A percentile compares a stretch with the other conserved stretches of the same genome.
Conservation (phyloP, 1,140 invertebrate species). For the Proctacanthus coquilletti region DNA sequence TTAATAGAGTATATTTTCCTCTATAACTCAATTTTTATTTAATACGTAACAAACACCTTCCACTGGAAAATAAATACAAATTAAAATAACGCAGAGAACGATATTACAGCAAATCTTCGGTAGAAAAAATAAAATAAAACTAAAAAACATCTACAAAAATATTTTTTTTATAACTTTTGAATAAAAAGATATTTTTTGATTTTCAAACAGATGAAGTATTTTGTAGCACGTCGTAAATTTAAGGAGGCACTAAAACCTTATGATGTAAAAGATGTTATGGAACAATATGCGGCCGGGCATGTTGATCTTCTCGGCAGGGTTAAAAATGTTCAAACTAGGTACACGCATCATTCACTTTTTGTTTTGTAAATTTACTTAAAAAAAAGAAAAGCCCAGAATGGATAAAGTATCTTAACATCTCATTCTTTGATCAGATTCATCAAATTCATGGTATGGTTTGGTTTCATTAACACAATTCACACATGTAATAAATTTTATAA, state of each 20-base stretch:
- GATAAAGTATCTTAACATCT: no score
- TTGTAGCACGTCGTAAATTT: slow-evolving; percentile 86
- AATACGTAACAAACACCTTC: no score
- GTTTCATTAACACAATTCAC: no score
- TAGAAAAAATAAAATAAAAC: slow-evolving; percentile 1
- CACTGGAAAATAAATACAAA: no score
- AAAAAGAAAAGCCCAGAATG: neutral
- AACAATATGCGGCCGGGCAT: slow-evolving; percentile 88
- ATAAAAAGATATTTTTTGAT: slow-evolving; percentile 5
- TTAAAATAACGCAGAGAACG: no score
- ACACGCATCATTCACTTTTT: slow-evolving; percentile 8
- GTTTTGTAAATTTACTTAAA: neutral
- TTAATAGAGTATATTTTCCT: no score
- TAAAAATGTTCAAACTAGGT: slow-evolving; percentile 81
- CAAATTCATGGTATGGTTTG: no score
- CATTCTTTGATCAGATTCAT: no score
- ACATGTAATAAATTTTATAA: no score
- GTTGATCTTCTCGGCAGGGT: slow-evolving; percentile 76
- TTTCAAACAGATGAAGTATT: slow-evolving; percentile 71
- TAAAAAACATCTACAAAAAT: neutral
- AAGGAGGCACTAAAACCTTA: slow-evolving; percentile 91
- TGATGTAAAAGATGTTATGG: slow-evolving; percentile 94
- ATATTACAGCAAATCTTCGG: no score
- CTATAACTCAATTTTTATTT: no score
- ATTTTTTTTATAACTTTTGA: no score